These are phyloP conservation scores for Plecotus auritus DNA, from an alignment of 2,113 vertebrate genomes.

Conservation along the genomic window DNA sequence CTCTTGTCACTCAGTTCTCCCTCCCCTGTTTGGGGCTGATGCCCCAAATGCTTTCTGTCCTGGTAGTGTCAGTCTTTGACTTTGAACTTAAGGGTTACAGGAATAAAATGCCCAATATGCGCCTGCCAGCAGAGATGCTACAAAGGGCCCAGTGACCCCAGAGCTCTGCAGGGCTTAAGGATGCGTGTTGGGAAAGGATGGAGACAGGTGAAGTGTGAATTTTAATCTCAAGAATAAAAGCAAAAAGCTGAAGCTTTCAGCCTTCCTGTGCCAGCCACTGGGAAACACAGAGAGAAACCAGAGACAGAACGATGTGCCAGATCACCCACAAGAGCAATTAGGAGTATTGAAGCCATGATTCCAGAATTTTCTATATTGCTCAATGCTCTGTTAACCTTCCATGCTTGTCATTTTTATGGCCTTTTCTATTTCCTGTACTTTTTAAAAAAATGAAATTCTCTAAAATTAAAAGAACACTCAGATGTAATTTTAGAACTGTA, in stretches of 20 bases:
- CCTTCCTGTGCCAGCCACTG: background rate
- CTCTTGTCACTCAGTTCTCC: background rate
- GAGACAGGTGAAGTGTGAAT: background rate
- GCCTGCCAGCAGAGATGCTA: background rate
- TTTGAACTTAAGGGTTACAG: background rate
- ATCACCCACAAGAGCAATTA: background rate
- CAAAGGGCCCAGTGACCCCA: too few relatives aligned
- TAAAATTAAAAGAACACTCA: background rate
- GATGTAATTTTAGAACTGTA: background rate
- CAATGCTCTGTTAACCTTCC: background rate
- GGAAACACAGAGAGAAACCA: background rate
- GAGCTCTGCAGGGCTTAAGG: background rate
- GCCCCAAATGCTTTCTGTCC: background rate
- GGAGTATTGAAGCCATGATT: background rate
- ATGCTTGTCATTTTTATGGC: background rate
- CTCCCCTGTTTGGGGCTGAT: background rate
- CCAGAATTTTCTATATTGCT: background rate
- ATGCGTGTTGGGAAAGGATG: background rate
- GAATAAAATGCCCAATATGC: background rate
- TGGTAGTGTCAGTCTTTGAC: background rate
- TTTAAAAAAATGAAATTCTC: background rate
- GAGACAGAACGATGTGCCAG: background rate
- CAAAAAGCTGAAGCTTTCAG: background rate
- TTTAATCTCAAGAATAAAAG: background rate
- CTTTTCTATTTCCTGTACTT: background rate